Conservation (phyloP, 2,888 invertebrate genomes). For the Eupithecia exiguata region DNA sequence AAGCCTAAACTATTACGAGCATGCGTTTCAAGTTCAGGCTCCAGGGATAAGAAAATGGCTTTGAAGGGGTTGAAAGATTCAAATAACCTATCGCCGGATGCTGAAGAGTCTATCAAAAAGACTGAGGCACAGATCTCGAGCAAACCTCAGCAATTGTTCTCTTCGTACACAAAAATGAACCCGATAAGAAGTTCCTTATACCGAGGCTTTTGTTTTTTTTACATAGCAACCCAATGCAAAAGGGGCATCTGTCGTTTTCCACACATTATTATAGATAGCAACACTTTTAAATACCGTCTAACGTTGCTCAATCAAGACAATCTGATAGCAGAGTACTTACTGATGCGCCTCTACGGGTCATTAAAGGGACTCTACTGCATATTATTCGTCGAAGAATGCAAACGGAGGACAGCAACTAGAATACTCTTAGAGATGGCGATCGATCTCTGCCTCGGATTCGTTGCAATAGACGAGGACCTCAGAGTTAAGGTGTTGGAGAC, state of each 20-base stretch:
- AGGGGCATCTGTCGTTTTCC: constrained; percentile 52
- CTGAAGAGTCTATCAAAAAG: neutral
- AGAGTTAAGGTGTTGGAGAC: constrained; percentile 55
- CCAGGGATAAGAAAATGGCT: constrained; percentile 7
- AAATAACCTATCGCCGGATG: neutral
- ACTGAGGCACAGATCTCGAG: neutral
- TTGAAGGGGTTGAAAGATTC: neutral
- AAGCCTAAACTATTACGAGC: neutral
- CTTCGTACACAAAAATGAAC: constrained; percentile 14
- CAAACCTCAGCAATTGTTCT: constrained; percentile 5
- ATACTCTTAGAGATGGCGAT: constrained; percentile 64
- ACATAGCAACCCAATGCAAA: constrained; percentile 58
- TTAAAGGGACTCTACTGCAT: constrained; percentile 56
- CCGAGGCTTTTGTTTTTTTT: constrained; percentile 59
- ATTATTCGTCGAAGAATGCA: constrained; percentile 59
- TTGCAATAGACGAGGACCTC: constrained; percentile 40
- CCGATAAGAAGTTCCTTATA: constrained; percentile 52
- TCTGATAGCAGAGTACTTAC: constrained; percentile 63
- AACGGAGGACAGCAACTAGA: constrained; percentile 55
- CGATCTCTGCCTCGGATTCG: constrained; percentile 51
- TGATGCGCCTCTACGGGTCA: constrained; percentile 39
- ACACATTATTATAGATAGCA: constrained; percentile 47
- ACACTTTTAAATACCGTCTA: constrained; percentile 45
- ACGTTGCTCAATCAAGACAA: constrained; percentile 44
- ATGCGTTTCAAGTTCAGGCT: constrained; percentile 38